Evolutionary conservation across 2,113 vertebrate genomes (phyloP), one percentile per base, ranked within the genome.

Genomic region (Trachemys scripta): DNA sequence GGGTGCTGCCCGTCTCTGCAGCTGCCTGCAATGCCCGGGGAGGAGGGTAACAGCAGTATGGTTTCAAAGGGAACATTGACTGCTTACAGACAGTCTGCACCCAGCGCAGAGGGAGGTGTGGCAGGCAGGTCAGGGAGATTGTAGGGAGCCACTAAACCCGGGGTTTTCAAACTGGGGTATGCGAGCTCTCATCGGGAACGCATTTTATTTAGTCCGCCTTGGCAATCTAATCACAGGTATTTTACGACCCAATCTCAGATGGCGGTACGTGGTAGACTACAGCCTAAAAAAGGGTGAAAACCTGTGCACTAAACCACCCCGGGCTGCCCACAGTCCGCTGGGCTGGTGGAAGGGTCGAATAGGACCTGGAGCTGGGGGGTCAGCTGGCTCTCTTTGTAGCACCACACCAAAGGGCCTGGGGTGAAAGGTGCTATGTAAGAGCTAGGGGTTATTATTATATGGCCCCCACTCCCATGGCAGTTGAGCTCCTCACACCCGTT

Each of bases 31-130:
- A 12, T 0, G 0, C 8, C 51, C 59, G 0, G 22, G 69, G 31
- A 38, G 42, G 25, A 54, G 49, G n/a, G 1, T 90, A 25, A 2
- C 59, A 62, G 45, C 31, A 0, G 0, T 2, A 0, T 19, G 8
- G 27, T 62, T 51, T 38, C 87, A 45, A 45, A 80, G 10, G 17
- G 38, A 47, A 85, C 79, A 72, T 51, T 16, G 56, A 80, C 82
- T 0, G 0, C 10, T n/a, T 59, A 53, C 49, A 1, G 25, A 80
- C 35, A 8, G 29, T 27, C 10, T 6, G 27, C 13, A 2, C 35
- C 0, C 10, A 50, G 5, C 0, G 0, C 31, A 2, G 38, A 69
- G 51, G 27, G 24, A 0, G 17, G 31, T 20, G 27, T n/a, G 62
- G 19, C 16, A 8, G 16, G 16, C 35, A 35, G 35, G 35, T 69